Base-by-base conservation (phyloP, 2,797 vertebrate species). In the Lagodon rhomboides region DNA sequence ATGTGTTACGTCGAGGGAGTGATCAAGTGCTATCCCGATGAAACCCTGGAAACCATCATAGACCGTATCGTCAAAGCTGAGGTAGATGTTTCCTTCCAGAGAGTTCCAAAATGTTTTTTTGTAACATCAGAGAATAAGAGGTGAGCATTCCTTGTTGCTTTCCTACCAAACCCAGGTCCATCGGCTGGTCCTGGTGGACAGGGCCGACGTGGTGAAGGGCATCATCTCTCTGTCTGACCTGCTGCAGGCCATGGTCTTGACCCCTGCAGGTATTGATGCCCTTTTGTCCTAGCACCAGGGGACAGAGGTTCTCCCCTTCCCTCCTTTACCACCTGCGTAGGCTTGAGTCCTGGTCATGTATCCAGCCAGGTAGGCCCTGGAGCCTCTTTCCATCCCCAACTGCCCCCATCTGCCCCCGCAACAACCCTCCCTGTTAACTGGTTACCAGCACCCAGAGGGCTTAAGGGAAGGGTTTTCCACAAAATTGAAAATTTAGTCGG, bases 221-320 rank as follows among this genome's bases (percentile, higher is more conserved):
- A 97, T 99, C 75, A 79, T 99, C 85, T 99, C 98, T 61, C 97
- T 99, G 66, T 99, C 98, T 0, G 98, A 99, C 95, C 96, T 99
- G 83, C 97, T 99, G 79, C 98, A 99, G 95, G 97, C 97, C 6
- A 93, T 99, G 92, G 96, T 99, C 74, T 95, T 99, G 91, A 95
- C 97, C 75, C 98, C 98, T 0, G 97, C 97, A 89, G 98, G 98
- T 86, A 98, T 99, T 27, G 95, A 99, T 16, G 95, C 96, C 86
- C 97, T 99, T 91, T 89, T 95, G 82, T 95, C 96, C 87, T 98
- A 96, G 89, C 80, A 84, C 46, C n/a, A 25, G 55, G 73, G 34
- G 72, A 23, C 17, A 44, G 22, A 34, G 20, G 13, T 51, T 5
- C 66, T 6, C 66, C 55, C 58, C 17, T 47, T 0, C 50, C 30